Percentiles rank a stretch among this genome's conserved stretches.
phyloP scores from a whole-genome alignment of 53 echinoderm and acorn worm genomes.

The Actinopyga echinites region DNA sequence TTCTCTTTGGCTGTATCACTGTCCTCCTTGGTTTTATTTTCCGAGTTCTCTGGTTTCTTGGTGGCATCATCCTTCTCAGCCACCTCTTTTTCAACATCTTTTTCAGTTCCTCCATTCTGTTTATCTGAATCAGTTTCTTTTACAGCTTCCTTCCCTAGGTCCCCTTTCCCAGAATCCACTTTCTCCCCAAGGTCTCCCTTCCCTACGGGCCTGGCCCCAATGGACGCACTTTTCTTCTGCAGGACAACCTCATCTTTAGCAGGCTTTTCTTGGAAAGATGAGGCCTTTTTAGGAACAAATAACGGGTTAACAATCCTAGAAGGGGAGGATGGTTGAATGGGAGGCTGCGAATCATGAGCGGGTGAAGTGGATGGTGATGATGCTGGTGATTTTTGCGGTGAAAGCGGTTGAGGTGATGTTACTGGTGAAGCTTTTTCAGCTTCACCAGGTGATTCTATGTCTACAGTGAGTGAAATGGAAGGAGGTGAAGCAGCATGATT shows the following conservation, averaged over 20 bases:
- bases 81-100: too few relatives aligned
- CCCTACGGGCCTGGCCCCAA: neutral
- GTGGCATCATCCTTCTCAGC: too few relatives aligned
- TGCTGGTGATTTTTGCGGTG: too few relatives aligned
- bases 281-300: constrained; percentile 17
- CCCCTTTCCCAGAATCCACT: neutral
- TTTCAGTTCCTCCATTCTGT: too few relatives aligned
- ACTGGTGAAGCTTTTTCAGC: neutral
- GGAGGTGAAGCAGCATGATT: neutral
- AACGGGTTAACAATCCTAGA: constrained; percentile 1
- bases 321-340: neutral
- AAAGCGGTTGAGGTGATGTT: neutral
- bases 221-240: constrained; percentile 25
- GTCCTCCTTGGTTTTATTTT: too few relatives aligned
- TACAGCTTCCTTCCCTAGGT: neutral
- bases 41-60: too few relatives aligned
- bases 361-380: too few relatives aligned
- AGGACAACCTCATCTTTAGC: neutral
- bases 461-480: constrained; percentile 6
- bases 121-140: neutral
- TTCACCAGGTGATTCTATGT: neutral
- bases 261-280: neutral
- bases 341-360: too few relatives aligned
- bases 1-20: too few relatives aligned
- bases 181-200: neutral